Conservation (phyloP, 2,797 vertebrate genomes). For the Paratrypauchen microcephalus region DNA sequence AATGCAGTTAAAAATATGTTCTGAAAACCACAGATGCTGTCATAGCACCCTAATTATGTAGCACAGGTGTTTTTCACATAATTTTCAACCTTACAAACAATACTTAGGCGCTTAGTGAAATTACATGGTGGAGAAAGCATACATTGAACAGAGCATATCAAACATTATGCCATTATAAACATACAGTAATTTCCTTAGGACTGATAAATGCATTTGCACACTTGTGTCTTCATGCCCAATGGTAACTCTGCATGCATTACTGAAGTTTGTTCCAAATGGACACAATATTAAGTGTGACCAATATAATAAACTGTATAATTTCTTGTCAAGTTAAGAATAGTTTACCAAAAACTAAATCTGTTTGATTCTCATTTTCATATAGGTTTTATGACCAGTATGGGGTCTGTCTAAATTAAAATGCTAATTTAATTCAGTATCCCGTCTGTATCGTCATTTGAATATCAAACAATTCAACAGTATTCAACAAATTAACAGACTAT, state of each 20-base stretch:
- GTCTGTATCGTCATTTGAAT: too few relatives aligned
- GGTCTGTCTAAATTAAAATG: too few relatives aligned
- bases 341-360: too few relatives aligned
- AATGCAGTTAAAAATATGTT: constrained; percentile 6
- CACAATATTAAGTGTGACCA: neutral
- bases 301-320: too few relatives aligned
- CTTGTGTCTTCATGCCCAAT: neutral
- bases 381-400: too few relatives aligned
- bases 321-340: too few relatives aligned
- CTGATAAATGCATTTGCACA: neutral
- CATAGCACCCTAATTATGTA: constrained; percentile 12
- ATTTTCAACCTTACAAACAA: constrained; percentile 3
- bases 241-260: neutral
- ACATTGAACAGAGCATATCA: neutral
- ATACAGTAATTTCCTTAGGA: neutral
- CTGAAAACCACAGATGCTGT: constrained; percentile 7
- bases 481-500: too few relatives aligned
- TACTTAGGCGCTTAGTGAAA: constrained; percentile 7
- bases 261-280: neutral
- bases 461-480: too few relatives aligned
- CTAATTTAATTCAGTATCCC: too few relatives aligned
- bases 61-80: constrained; percentile 14
- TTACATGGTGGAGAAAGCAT: neutral
- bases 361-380: too few relatives aligned
- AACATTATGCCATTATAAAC: constrained; percentile 3